Evolutionary conservation across 2,113 vertebrate genomes (phyloP).

Genomic region (Rhombomys opimus): DNA sequence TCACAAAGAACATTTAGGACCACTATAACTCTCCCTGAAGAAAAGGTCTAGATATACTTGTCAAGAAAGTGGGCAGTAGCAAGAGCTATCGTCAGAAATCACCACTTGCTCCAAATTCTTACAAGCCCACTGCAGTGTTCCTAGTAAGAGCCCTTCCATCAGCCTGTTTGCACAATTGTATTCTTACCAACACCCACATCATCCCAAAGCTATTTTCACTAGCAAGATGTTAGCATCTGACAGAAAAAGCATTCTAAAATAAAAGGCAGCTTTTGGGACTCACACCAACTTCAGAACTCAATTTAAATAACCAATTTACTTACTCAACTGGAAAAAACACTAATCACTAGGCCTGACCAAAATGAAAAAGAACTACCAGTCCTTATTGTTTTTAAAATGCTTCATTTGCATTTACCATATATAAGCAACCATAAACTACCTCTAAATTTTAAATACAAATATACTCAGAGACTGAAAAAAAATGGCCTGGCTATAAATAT

Average conservation of each 20-base stretch:
- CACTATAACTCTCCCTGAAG: not conserved
- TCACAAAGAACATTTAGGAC: not conserved
- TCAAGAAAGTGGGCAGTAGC: not conserved
- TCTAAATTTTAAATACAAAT: not conserved
- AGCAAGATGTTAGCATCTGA: slow-evolving; percentile 53
- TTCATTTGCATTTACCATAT: not conserved
- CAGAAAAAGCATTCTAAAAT: slow-evolving; percentile 68
- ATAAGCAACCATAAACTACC: slow-evolving; percentile 9
- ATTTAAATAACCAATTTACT: slow-evolving; percentile 25
- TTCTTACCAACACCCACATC: slow-evolving; percentile 34
- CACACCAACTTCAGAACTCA: not conserved
- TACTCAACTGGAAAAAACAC: slow-evolving; percentile 50
- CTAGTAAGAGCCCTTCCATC: slow-evolving; percentile 17
- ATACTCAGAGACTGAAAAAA: not conserved
- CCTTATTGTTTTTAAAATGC: slow-evolving; percentile 3
- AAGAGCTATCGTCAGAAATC: slow-evolving; percentile 38
- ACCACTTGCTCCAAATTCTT: slow-evolving; percentile 37
- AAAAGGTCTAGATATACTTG: not conserved
- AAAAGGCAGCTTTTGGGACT: slow-evolving; percentile 43
- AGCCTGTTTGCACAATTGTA: not conserved
- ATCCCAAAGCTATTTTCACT: slow-evolving; percentile 41
- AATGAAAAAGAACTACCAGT: not conserved
- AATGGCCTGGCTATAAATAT: not conserved
- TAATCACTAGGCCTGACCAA: slow-evolving; percentile 16
- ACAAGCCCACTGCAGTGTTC: slow-evolving; percentile 17